A percentile compares a stretch with the other conserved stretches of the same genome.
phyloP scores from a whole-genome alignment of 92 coral and sea anemone species.

The Bergia puertoricense region DNA sequence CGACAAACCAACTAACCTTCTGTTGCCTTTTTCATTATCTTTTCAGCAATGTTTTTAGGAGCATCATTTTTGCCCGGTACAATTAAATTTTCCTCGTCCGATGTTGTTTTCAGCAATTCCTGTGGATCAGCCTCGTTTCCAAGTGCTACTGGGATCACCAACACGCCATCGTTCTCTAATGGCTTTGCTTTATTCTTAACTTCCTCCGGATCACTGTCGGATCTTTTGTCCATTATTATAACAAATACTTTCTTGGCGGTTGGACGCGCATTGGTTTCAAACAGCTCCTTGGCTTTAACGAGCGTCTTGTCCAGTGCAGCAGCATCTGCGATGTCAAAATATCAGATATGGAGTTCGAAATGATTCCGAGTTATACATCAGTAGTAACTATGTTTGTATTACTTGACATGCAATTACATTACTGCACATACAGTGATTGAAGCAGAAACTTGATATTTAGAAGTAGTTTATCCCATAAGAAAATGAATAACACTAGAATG shows the following conservation, averaged over 20 bases:
- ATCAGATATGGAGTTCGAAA: neutral
- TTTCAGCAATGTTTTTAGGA: slow-evolving; percentile 56
- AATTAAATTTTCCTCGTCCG: slow-evolving; percentile 52
- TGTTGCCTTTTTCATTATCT: slow-evolving; percentile 57
- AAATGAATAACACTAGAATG: no score
- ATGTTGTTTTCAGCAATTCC: slow-evolving; percentile 57
- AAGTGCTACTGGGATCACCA: slow-evolving; percentile 73
- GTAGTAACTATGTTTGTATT: no score
- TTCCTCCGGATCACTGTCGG: slow-evolving; percentile 58
- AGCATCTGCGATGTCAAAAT: slow-evolving; percentile 29
- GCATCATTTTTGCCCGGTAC: slow-evolving; percentile 57
- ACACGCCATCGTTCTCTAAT: slow-evolving; percentile 60
- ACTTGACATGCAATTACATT: no score
- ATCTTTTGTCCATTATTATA: slow-evolving; percentile 75
- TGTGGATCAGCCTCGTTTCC: slow-evolving; percentile 73
- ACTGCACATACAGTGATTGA: no score
- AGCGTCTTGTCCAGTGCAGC: slow-evolving; percentile 53
- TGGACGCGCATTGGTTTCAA: slow-evolving; percentile 52
- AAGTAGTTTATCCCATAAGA: no score
- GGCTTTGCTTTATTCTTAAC: slow-evolving; percentile 61
- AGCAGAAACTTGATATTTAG: no score
- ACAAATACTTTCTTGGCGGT: slow-evolving; percentile 74
- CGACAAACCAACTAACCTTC: slow-evolving; percentile 45
- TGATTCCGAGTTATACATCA: no score
- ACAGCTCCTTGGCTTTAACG: slow-evolving; percentile 39